Conservation (phyloP, 2,113 vertebrate genomes). For the Trematocara unimaculatum region DNA sequence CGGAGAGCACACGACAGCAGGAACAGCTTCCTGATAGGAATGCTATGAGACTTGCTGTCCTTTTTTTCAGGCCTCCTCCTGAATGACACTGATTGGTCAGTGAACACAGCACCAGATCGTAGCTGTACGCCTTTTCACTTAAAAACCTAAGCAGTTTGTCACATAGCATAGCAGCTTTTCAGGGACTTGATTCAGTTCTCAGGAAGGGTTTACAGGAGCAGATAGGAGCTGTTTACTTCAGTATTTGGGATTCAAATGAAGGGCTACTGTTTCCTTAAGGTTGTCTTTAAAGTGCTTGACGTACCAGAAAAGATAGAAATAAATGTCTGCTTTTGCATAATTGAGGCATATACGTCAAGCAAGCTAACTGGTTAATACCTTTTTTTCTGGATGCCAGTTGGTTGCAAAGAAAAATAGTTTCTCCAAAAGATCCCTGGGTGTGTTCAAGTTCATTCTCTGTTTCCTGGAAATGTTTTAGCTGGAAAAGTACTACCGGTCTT, state of each 20-base stretch:
- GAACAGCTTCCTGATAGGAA: constrained; percentile 7
- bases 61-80: not conserved
- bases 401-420: too few relatives aligned
- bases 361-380: too few relatives aligned
- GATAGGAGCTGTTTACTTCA: not conserved
- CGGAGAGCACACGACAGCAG: not conserved
- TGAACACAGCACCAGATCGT: not conserved
- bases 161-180: not conserved
- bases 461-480: too few relatives aligned
- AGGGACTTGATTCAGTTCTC: not conserved
- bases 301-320: not conserved
- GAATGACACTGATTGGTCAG: not conserved
- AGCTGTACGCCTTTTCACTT: not conserved
- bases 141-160: not conserved
- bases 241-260: not conserved
- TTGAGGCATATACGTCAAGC: too few relatives aligned
- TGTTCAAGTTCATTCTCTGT: too few relatives aligned
- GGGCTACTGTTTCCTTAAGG: not conserved
- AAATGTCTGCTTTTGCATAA: not conserved
- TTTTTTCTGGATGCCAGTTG: too few relatives aligned
- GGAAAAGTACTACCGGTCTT: too few relatives aligned
- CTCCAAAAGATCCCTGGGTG: too few relatives aligned
- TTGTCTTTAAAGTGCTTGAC: not conserved
- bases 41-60: not conserved
- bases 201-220: not conserved